Conservation (phyloP, 2,113 vertebrate genomes). For the Phodopus roborovskii region DNA sequence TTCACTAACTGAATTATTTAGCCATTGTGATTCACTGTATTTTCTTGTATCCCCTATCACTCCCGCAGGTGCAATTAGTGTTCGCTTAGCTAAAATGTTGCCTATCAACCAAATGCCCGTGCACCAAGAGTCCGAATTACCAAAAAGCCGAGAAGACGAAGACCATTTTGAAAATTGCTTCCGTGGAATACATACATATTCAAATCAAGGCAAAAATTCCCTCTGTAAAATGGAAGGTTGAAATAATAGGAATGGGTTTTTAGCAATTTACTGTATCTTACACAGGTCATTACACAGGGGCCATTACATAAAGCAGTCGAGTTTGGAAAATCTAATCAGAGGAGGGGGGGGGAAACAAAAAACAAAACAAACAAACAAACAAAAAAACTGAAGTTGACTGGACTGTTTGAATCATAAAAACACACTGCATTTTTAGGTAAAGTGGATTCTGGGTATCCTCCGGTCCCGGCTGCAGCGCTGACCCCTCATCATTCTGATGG, state of each 20-base stretch:
- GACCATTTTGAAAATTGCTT: slow-evolving; percentile 66
- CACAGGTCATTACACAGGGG: slow-evolving; percentile 73
- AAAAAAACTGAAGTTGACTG: slow-evolving; percentile 73
- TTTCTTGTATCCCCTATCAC: not conserved
- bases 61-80: slow-evolving; percentile 50
- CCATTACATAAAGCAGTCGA: slow-evolving; percentile 69
- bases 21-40: slow-evolving; percentile 1
- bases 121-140: not conserved
- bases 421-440: slow-evolving; percentile 65
- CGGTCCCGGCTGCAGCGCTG: slow-evolving; percentile 23
- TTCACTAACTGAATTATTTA: slow-evolving; percentile 61
- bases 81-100: slow-evolving; percentile 70
- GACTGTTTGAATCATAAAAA: slow-evolving; percentile 70
- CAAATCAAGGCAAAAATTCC: slow-evolving; percentile 69
- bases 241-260: slow-evolving; percentile 71
- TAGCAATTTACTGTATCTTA: slow-evolving; percentile 76
- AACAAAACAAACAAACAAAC: too few relatives aligned
- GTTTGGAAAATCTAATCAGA: slow-evolving; percentile 78
- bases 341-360: too few relatives aligned
- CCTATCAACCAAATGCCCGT: not conserved
- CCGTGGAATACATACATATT: slow-evolving; percentile 65
- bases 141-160: slow-evolving; percentile 36
- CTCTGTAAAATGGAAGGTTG: slow-evolving; percentile 61
- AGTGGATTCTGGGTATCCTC: slow-evolving; percentile 58
- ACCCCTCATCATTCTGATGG: slow-evolving; percentile 26